A percentile compares a stretch with the other conserved stretches of the same genome.
Evolutionary conservation across 1,140 invertebrate genomes (phyloP).

Genomic region (Drepana arcuata): DNA sequence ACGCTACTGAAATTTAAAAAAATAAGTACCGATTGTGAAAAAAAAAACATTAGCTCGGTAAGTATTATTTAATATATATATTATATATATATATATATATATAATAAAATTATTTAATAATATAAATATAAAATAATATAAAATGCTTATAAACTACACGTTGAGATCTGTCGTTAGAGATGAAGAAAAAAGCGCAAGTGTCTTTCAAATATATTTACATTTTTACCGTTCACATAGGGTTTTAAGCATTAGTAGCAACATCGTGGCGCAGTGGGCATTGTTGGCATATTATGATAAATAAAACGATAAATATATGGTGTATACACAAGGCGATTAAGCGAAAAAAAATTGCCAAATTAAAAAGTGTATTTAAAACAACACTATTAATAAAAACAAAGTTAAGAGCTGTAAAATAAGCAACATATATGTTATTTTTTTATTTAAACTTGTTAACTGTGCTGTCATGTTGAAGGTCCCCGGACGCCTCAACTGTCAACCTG

Average conservation of each 20-base stretch:
- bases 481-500: constrained; percentile 32
- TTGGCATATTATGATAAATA: not conserved
- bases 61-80: no score
- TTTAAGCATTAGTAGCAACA: no score
- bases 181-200: no score
- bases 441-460: no score
- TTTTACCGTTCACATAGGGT: no score
- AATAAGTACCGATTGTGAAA: constrained; percentile 5
- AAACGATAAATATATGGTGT: no score
- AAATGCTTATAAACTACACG: not conserved
- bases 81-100: no score
- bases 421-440: no score
- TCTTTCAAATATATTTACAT: no score
- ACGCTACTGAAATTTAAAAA: constrained; percentile 67
- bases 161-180: not conserved
- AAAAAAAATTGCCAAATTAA: constrained; percentile 11
- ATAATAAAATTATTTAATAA: not conserved
- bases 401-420: no score
- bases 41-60: no score
- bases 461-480: constrained; percentile 7
- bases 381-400: constrained; percentile 2
- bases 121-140: not conserved
- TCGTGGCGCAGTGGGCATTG: not conserved
- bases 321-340: constrained; percentile 1
- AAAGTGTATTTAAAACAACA: constrained; percentile 9